Percentiles rank a stretch among this genome's conserved stretches.
phyloP scores from a whole-genome alignment of 2,113 vertebrate species.

The Phycodurus eques region DNA sequence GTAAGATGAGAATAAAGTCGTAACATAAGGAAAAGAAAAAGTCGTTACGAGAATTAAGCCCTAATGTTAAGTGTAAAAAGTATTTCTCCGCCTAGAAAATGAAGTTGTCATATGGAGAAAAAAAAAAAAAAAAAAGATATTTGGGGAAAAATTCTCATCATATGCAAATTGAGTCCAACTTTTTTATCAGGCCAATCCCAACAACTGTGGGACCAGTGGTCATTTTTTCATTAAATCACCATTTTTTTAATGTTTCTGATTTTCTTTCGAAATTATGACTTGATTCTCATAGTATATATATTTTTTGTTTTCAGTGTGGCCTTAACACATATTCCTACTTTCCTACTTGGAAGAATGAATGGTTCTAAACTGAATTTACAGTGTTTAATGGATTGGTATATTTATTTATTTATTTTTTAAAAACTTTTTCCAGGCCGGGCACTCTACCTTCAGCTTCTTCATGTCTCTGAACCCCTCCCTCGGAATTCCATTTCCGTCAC shows the following conservation, averaged over 20 bases:
- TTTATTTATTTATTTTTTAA: constrained; percentile 16
- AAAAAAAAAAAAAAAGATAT: neutral
- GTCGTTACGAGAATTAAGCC: no score
- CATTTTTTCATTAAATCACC: neutral
- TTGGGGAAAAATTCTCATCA: no score
- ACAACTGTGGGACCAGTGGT: neutral
- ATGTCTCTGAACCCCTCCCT: constrained; percentile 18
- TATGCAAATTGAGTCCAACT: neutral
- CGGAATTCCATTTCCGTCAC: constrained; percentile 45
- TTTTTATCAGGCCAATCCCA: neutral
- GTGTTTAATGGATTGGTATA: constrained; percentile 32
- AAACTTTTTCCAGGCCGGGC: constrained; percentile 29
- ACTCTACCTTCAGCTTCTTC: constrained; percentile 44
- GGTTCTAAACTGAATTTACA: neutral
- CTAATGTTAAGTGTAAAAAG: no score
- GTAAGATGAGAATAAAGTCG: neutral
- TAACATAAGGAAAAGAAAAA: neutral
- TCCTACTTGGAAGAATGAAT: neutral
- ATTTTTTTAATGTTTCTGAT: neutral
- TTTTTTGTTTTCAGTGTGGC: constrained; percentile 13
- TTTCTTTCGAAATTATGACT: neutral
- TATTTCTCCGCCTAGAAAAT: no score
- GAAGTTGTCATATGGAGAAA: neutral
- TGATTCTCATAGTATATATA: neutral
- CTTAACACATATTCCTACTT: neutral